These are phyloP conservation scores for Phlogophora meticulosa DNA, from an alignment of 2,888 invertebrate species.

Conservation along the genomic window DNA sequence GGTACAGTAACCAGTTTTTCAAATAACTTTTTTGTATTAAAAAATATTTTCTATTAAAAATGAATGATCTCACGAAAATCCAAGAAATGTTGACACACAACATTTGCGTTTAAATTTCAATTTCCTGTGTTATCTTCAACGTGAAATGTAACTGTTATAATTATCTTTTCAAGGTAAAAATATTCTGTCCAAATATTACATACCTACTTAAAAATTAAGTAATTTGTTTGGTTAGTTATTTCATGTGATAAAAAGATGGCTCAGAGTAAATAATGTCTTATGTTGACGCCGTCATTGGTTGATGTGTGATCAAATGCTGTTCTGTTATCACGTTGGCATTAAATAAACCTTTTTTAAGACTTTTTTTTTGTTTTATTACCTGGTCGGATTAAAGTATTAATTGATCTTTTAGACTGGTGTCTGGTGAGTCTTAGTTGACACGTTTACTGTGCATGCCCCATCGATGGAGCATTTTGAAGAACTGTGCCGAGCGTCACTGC, in stretches of 20 bases:
- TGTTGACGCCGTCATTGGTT: slow-evolving; percentile 16
- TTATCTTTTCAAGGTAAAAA: slow-evolving; percentile 40
- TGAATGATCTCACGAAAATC: background rate
- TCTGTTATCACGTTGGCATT: slow-evolving; percentile 16
- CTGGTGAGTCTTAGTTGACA: no score
- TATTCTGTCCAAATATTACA: background rate
- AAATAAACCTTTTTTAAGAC: slow-evolving; percentile 35
- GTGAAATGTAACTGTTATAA: background rate
- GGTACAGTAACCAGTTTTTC: no score
- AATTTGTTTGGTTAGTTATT: slow-evolving; percentile 44
- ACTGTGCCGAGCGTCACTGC: no score
- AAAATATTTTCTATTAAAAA: background rate
- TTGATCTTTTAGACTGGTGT: no score
- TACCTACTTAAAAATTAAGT: slow-evolving; percentile 40
- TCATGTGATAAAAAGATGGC: slow-evolving; percentile 34
- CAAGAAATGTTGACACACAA: background rate
- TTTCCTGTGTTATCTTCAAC: background rate
- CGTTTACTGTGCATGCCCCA: no score
- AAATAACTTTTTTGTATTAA: background rate
- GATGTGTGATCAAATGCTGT: slow-evolving; percentile 20
- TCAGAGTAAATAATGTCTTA: slow-evolving; percentile 45
- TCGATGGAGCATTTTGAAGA: no score
- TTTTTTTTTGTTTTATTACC: slow-evolving; percentile 12
- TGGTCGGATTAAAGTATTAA: background rate
- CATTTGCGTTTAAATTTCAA: background rate